Percentiles rank a stretch among this genome's conserved stretches.
Evolutionary conservation across 2,888 invertebrate species (phyloP).

Genomic region (Drosophila antonietae): DNA sequence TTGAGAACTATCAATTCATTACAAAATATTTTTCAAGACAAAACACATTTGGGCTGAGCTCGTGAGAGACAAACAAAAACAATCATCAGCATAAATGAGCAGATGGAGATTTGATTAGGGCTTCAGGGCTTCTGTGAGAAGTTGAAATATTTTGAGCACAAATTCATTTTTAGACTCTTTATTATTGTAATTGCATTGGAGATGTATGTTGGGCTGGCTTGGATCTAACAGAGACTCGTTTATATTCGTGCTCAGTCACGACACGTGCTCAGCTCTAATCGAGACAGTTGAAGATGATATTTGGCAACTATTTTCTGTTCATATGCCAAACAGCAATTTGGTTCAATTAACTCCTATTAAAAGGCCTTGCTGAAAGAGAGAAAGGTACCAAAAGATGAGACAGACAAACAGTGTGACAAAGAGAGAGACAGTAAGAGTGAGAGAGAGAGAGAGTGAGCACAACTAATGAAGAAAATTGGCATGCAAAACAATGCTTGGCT

Average conservation of each 20-base stretch:
- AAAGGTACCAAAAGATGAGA: constrained; percentile 6
- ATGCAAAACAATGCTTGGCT: constrained; percentile 38
- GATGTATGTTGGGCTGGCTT: too few species aligned
- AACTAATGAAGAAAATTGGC: constrained; percentile 19
- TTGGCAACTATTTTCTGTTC: constrained; percentile 37
- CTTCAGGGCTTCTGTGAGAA: too few species aligned
- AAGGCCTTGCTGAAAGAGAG: constrained; percentile 11
- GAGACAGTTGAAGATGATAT: constrained; percentile 20
- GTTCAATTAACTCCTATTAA: constrained; percentile 56
- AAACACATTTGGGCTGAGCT: constrained; percentile 1
- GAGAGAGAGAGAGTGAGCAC: not conserved
- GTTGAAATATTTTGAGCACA: too few species aligned
- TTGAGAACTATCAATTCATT: constrained; percentile 50
- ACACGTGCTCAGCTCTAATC: constrained; percentile 8
- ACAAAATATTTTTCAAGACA: constrained; percentile 47
- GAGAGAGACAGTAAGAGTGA: not conserved
- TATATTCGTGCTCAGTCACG: not conserved
- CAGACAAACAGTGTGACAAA: not conserved
- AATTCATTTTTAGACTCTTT: too few species aligned
- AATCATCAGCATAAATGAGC: too few species aligned
- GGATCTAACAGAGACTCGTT: not conserved
- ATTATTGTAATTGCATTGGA: too few species aligned
- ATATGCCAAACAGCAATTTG: constrained; percentile 55
- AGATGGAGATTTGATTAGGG: too few species aligned
- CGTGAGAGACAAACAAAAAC: not conserved